Base-by-base conservation (phyloP, 2,797 vertebrate genomes). In the Clarias laeviceps region DNA sequence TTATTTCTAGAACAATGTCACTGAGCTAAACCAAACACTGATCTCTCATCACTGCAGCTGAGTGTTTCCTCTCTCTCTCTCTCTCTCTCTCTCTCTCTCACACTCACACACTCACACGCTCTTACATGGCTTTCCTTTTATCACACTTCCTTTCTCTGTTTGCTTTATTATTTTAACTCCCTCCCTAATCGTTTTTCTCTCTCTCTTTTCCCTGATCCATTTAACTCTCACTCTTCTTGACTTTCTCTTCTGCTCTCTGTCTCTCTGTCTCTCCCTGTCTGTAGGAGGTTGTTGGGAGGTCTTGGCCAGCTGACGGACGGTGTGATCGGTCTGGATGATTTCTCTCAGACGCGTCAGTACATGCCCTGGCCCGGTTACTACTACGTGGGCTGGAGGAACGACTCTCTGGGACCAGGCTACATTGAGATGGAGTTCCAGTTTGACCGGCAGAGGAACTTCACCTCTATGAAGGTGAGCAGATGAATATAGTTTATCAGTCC, bases 301-400 rank as follows among this genome's bases (percentile, higher is more conserved):
- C 87, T 97, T 87, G 96, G 96, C 7, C 96, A 97, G 93, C 93
- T 97, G 91, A 96, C 96, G 0, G 96, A 97, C 14, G 96, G 96
- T 0, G 92, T 96, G 76, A 91, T 94, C 0, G 96, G 96, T 5
- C 90, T 92, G 90, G 96, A 96, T 18, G 95, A 96, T 90, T 97
- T 96, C 90, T 91, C 92, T 50, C 82, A 91, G 88, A 95, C 92
- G 1, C 94, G 93, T 0, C 94, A 95, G 91, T 93, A 95, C 90
- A 91, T 92, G 0, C 93, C 93, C 72, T 96, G 96, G 96, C 95
- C 93, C 0, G 96, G 96, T 1, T 97, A 96, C 37, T 95, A 97
- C 91, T 97, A 97, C 54, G 91, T 97, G 76, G 96, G 96, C 92
- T 97, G 96, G 96, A 96, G 90, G 91, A 97, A 97, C 37, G 93